These are phyloP conservation scores for Irena cyanogastra DNA, from an alignment of 2,113 vertebrate genomes.

Conservation along the genomic window DNA sequence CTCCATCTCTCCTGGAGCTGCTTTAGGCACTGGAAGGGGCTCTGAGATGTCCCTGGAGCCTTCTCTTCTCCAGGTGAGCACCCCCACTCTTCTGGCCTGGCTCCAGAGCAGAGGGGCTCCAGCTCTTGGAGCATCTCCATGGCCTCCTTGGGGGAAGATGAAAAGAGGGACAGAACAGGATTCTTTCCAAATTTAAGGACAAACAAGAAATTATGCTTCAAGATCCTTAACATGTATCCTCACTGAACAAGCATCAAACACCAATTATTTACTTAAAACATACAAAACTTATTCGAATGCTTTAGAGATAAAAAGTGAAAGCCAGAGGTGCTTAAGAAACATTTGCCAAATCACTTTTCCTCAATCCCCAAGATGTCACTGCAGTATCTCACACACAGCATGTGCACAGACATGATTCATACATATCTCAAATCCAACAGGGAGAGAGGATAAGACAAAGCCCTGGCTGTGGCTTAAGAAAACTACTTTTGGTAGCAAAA, in stretches of 20 bases:
- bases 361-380: background rate
- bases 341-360: background rate
- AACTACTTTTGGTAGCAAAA: background rate
- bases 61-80: background rate
- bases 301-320: background rate
- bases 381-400: background rate
- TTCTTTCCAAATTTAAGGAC: background rate
- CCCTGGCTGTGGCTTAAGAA: background rate
- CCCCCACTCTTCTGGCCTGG: background rate
- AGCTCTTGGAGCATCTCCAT: background rate
- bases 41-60: background rate
- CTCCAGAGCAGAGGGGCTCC: background rate
- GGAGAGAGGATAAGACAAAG: background rate
- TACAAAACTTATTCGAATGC: background rate
- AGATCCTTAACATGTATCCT: background rate
- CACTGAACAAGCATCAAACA: background rate
- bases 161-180: background rate
- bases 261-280: background rate
- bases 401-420: background rate
- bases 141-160: background rate
- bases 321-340: background rate
- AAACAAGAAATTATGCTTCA: background rate
- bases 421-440: background rate
- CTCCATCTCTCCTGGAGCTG: background rate
- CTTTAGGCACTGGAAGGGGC: background rate